Base-by-base conservation (phyloP, 1,140 invertebrate genomes). In the Aporrectodea caliginosa region DNA sequence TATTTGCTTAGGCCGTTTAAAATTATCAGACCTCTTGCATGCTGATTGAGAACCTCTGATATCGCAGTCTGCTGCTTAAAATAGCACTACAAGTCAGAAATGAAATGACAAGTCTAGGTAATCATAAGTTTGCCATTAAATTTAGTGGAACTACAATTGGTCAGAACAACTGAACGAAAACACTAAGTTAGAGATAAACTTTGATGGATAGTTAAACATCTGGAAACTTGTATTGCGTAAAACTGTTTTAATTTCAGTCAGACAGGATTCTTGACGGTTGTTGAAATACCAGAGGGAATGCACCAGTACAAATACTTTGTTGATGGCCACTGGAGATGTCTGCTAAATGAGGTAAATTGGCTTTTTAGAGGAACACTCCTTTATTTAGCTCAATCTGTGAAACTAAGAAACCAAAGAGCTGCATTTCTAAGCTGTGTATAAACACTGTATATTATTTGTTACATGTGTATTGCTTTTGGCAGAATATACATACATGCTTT, bases 301-400 rank as follows among this genome's bases (percentile, higher is more conserved):
- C 97, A 99, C 88, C 94, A 99, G 87, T 99, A 98, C 89, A 99
- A 99, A 88, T 99, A 97, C 90, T 94, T 92, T 87, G 97, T 99
- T 32, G 98, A 99, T 90, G 97, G 97, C 0, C 82, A 85, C 73
- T 89, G 88, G 88, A 81, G 85, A 14, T 77, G 74, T 58, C 43
- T 58, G 6, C 43, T 58, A 58, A 58, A 58, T 58, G 43, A 58
- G 43, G 43, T 58, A 58, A 58, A 12, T 58, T 58, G 43, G 43
- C n/a, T n/a, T n/a, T n/a, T n/a, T n/a, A n/a, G n/a, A n/a, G n/a
- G n/a, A n/a, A n/a, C n/a, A n/a, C n/a, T n/a, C n/a, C n/a, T n/a
- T n/a, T n/a, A n/a, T n/a, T n/a, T n/a, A n/a, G n/a, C n/a, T n/a
- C n/a, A n/a, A n/a, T n/a, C n/a, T n/a, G n/a, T n/a, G n/a, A n/a